A percentile compares a stretch with the other conserved stretches of the same genome.
phyloP scores from a whole-genome alignment of 2,797 vertebrate genomes.

The Notoglanidium macrostoma region DNA sequence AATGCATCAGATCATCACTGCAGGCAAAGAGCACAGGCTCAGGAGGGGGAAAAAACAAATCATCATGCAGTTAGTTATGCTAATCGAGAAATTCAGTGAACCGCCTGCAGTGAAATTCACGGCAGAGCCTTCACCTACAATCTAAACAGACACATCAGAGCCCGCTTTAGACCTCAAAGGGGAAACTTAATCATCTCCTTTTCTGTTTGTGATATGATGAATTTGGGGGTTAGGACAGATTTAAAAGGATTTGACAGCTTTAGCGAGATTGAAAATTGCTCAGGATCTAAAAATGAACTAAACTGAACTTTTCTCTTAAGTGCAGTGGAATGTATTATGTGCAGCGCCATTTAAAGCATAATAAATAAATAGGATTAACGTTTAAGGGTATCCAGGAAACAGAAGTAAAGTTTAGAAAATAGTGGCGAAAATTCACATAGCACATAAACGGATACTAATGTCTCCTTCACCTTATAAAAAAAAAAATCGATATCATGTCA shows the following conservation, averaged over 20 bases:
- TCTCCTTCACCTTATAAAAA: not conserved
- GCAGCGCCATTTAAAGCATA: not conserved
- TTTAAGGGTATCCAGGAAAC: not conserved
- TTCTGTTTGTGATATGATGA: slow-evolving; percentile 40
- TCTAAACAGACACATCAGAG: not conserved
- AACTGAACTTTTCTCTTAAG: not conserved
- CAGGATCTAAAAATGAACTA: slow-evolving; percentile 1
- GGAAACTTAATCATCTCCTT: slow-evolving; percentile 50
- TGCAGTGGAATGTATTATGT: not conserved
- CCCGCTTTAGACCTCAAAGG: slow-evolving; percentile 3
- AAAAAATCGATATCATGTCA: not conserved
- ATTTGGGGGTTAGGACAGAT: slow-evolving; percentile 49
- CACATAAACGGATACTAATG: not conserved
- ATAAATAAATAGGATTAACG: not conserved
- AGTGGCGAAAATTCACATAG: not conserved
- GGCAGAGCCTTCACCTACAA: not conserved
- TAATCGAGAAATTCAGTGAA: slow-evolving; percentile 29
- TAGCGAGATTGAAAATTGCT: slow-evolving; percentile 31
- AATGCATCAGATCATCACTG: slow-evolving; percentile 41
- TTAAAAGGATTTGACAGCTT: slow-evolving; percentile 44
- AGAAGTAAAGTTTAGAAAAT: not conserved
- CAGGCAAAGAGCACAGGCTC: slow-evolving; percentile 14
- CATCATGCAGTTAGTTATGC: slow-evolving; percentile 27
- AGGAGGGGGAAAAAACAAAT: slow-evolving; percentile 8
- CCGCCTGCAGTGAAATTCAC: slow-evolving; percentile 17